Percentiles rank a stretch among this genome's conserved stretches.
These are phyloP conservation scores for Silurus lanzhouensis DNA, from an alignment of 2,797 vertebrate species.

Conservation along the genomic window DNA sequence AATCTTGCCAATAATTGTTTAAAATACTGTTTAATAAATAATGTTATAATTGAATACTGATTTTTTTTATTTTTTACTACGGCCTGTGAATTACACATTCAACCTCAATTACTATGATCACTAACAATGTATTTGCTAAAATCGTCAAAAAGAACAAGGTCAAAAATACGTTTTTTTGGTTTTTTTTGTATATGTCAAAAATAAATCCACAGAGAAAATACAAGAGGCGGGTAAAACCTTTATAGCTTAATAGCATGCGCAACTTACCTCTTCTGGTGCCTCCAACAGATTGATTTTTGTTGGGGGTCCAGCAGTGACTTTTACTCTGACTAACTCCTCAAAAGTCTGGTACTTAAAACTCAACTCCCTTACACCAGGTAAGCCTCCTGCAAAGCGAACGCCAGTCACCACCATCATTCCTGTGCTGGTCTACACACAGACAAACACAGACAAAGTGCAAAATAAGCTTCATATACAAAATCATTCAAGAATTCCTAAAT, in stretches of 20 bases:
- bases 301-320: conserved; percentile 81
- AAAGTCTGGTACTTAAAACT: conserved; percentile 82
- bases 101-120: too few relatives aligned
- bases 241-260: neutral
- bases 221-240: neutral
- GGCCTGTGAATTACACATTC: neutral
- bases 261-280: conserved; percentile 76
- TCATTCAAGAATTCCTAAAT: neutral
- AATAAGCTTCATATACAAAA: neutral
- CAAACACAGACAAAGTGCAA: neutral
- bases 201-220: neutral
- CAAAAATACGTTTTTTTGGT: neutral
- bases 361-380: conserved; percentile 81
- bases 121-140: neutral
- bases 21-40: neutral
- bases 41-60: neutral
- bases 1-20: neutral
- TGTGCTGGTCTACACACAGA: conserved; percentile 71
- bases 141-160: neutral
- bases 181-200: neutral
- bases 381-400: conserved; percentile 75
- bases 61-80: neutral
- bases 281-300: conserved; percentile 76
- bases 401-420: conserved; percentile 75
- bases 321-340: conserved; percentile 72